phyloP scores from a whole-genome alignment of 2,888 invertebrate species.

The Campoplex capitator region DNA sequence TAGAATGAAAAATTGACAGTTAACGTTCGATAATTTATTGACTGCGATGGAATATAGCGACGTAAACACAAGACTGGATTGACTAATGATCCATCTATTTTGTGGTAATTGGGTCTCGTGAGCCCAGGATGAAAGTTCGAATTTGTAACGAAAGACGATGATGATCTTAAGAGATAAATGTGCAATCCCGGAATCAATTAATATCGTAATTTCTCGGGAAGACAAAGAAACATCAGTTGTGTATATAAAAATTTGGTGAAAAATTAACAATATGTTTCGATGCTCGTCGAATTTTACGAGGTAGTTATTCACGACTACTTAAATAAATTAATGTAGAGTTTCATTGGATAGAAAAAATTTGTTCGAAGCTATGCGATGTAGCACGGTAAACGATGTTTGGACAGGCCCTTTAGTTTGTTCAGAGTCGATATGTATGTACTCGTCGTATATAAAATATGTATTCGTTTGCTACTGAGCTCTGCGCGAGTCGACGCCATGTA shows the following conservation, averaged over 20 bases:
- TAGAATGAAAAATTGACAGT: background rate
- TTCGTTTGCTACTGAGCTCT: constrained; percentile 74
- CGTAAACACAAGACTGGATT: too few species aligned
- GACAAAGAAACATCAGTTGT: background rate
- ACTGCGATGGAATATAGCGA: background rate
- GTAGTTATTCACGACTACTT: constrained; percentile 1
- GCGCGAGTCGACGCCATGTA: constrained; percentile 72
- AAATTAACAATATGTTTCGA: constrained; percentile 13
- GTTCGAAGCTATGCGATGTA: background rate
- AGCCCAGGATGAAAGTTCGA: background rate
- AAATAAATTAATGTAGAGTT: background rate
- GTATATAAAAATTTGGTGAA: background rate
- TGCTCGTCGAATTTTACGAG: background rate
- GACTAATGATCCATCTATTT: too few species aligned
- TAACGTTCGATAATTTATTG: background rate
- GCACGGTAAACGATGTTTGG: background rate
- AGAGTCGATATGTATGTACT: constrained; percentile 22
- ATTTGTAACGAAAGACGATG: background rate
- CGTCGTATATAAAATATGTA: constrained; percentile 54
- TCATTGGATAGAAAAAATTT: background rate
- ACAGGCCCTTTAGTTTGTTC: constrained; percentile 20
- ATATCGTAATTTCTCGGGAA: background rate
- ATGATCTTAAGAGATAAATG: background rate
- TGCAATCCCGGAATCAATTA: background rate
- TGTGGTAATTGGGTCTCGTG: too few species aligned